Base-by-base conservation (phyloP, 2,888 invertebrate species). In the Stenolophus ochropezus region DNA sequence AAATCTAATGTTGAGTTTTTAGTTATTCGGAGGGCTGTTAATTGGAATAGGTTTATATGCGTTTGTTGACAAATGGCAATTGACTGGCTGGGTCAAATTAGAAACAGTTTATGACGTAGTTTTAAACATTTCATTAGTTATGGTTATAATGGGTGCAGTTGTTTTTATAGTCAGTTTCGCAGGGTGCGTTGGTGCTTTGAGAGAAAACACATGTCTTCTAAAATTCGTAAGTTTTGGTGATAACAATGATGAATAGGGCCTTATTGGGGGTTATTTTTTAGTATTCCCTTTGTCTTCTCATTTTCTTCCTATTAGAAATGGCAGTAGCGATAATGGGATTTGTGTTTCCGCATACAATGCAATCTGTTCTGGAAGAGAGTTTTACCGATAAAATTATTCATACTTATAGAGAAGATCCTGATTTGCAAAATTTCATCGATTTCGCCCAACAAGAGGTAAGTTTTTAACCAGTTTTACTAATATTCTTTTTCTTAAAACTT, bases 151-250 rank as follows among this genome's bases (percentile, higher is more conserved):
- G 82, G 97, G 98, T 1, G 94, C 94, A 33, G 94, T 97, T 4
- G 94, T 98, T n/a, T 98, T 98, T 89, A 92, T 96, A 74, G 96
- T 98, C 77, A 97, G 97, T 88, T 98, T 97, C 89, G 96, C 97
- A 18, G 98, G 98, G 4, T 98, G 97, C 88, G 94, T 98, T 11
- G 98, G 96, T 58, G 96, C 97, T 0, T 90, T 97, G 4, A 90
- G 98, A 82, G 98, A 98, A 90, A 98, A 98, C 89, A 96, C 97
- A 0, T 96, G 96, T 87, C 90, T 98, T 83, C 92, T 98, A 11
- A 97, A 97, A 91, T 95, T 97, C 90, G 96, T 96, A 90, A 93
- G 94, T 92, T 85, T 53, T 61, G 65, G 73, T 78, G 58, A 65
- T 80, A 4, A 47, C 1, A 18, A 47, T 18, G 25, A n/a, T 65